Evolutionary conservation across 2,113 vertebrate species (phyloP).

Genomic region (Actenoides hombroni): DNA sequence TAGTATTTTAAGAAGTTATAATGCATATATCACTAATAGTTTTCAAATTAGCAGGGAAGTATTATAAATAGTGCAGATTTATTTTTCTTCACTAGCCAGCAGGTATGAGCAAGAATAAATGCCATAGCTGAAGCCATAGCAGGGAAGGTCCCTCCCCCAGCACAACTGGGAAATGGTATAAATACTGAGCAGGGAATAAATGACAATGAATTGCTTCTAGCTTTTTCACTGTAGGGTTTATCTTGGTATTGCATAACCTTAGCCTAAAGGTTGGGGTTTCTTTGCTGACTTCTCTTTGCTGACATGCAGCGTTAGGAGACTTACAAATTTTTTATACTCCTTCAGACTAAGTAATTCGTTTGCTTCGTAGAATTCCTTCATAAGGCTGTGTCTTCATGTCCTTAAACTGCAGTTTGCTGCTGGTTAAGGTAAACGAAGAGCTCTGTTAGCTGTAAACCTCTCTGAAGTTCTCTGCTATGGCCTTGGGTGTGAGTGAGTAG

Average conservation of each 20-base stretch:
- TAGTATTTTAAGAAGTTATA: not conserved
- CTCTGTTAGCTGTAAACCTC: not conserved
- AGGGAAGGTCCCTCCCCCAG: conserved; percentile 3
- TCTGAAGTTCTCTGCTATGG: not conserved
- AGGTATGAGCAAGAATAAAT: conserved; percentile 24
- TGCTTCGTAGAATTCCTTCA: not conserved
- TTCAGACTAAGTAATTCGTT: not conserved
- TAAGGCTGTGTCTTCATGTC: not conserved
- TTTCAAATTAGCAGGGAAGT: conserved; percentile 26
- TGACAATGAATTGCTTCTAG: conserved; percentile 29
- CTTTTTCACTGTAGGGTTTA: conserved; percentile 47
- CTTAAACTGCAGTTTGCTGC: not conserved
- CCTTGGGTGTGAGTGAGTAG: not conserved
- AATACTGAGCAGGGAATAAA: conserved; percentile 32
- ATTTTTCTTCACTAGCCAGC: conserved; percentile 10
- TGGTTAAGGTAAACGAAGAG: not conserved
- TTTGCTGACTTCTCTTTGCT: conserved; percentile 27
- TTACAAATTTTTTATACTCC: conserved; percentile 1
- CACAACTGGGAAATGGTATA: not conserved
- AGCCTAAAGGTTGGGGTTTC: conserved; percentile 59
- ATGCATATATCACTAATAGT: not conserved
- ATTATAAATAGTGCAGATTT: conserved; percentile 14
- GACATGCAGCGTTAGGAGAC: not conserved
- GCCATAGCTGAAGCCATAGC: not conserved
- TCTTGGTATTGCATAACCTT: conserved; percentile 30